Evolutionary conservation across 2,888 invertebrate genomes (phyloP), one percentile per base, ranked within the genome.

Genomic region (Mesorhabditis belari): DNA sequence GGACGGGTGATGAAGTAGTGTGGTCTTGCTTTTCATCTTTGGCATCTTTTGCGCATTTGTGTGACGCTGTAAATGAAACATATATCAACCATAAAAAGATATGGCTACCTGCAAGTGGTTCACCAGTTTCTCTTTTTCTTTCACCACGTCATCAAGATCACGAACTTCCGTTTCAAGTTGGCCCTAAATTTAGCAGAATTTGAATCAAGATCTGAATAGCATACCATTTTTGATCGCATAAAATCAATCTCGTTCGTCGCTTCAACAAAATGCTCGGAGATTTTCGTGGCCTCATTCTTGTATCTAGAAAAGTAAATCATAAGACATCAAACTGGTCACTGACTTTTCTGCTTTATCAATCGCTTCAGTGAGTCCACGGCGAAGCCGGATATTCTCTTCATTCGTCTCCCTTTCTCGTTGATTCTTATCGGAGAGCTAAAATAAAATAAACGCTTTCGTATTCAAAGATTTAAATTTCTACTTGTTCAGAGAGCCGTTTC

Each of bases 91-190:
- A 12, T 9, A 9, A 35, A 35, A 17, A 12, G 9, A 9, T 35
- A 9, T 35, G 17, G 9, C 17, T 35, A 35, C 35, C 35, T 71
- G 71, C 44, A 69, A 55, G 58, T 69, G 71, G 4, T 55, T 57
- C 29, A 68, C 55, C 27, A 71, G 53, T 23, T 69, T 68, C 17
- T 70, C 62, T 55, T 71, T 71, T 29, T 69, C 71, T 28, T 58
- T 57, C 5, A 69, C 44, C n/a, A 63, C 60, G 28, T 60, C 53
- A 9, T 59, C 56, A 19, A 71, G 25, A 26, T 70, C 68, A n/a
- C 28, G 23, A 5, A 69, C 21, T 24, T 66, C 51, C 23, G 60
- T 60, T 27, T 69, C 68, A n/a, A 58, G 12, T n/a, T n/a, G n/a
- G n/a, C n/a, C n/a, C n/a, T n/a, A n/a, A n/a, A n/a, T n/a, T n/a